These are phyloP conservation scores for Drosophila longiperda DNA, from an alignment of 2,888 invertebrate species.

Conservation along the genomic window DNA sequence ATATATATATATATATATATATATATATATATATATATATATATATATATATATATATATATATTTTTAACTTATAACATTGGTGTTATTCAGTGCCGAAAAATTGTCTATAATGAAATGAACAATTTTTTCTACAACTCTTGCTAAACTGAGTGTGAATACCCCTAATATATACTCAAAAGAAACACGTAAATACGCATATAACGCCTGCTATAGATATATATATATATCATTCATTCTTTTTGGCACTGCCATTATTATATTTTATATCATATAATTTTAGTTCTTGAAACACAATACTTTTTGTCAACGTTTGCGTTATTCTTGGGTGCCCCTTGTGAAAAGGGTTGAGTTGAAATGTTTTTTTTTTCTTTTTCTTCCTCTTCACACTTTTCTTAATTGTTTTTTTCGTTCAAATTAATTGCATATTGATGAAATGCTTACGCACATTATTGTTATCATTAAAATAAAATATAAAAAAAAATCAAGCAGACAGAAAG, in stretches of 20 bases:
- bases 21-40: constrained; percentile 11
- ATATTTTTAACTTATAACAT: constrained; percentile 5
- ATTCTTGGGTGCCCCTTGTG: constrained; percentile 48
- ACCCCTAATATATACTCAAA: constrained; percentile 6
- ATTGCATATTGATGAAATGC: constrained; percentile 54
- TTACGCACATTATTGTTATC: constrained; percentile 79
- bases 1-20: constrained; percentile 15
- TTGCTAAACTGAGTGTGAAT: constrained; percentile 3
- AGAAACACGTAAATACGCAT: not conserved
- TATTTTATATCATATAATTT: constrained; percentile 28
- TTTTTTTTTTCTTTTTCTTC: constrained; percentile 20
- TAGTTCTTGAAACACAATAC: constrained; percentile 18
- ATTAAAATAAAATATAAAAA: constrained; percentile 43
- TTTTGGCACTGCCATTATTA: constrained; percentile 53
- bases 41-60: constrained; percentile 16
- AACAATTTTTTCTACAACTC: not conserved
- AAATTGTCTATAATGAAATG: not conserved
- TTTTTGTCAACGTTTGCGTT: constrained; percentile 11
- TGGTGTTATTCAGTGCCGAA: not conserved
- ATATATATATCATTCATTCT: constrained; percentile 30
- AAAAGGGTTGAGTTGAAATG: constrained; percentile 27
- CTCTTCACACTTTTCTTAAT: constrained; percentile 7
- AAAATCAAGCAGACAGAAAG: constrained; percentile 29
- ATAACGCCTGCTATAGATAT: constrained; percentile 21
- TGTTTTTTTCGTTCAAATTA: constrained; percentile 32